Conservation (phyloP, 2,113 vertebrate species). For the Alosa alosa region DNA sequence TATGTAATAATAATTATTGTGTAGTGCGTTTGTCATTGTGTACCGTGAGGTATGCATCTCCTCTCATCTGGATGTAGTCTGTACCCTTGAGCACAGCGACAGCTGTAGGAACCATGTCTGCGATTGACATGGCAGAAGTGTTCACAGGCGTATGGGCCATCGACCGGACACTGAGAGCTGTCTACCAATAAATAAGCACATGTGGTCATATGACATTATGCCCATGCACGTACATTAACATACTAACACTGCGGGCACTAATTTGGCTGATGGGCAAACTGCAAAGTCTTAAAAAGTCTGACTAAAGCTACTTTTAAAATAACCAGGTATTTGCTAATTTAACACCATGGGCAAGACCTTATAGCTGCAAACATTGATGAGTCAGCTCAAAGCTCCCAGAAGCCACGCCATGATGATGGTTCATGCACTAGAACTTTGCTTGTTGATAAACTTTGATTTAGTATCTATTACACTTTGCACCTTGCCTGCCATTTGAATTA, state of each 20-base stretch:
- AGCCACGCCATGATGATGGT: too few relatives aligned
- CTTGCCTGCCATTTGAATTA: too few relatives aligned
- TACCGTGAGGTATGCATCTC: conserved; percentile 77
- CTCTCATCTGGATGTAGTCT: conserved; percentile 70
- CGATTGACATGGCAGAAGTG: conserved; percentile 78
- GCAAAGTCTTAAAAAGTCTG: too few relatives aligned
- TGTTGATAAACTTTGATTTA: too few relatives aligned
- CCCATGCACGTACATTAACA: not conserved
- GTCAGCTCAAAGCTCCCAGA: too few relatives aligned
- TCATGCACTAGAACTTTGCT: too few relatives aligned
- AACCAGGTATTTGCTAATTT: too few relatives aligned
- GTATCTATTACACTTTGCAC: too few relatives aligned
- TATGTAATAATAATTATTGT: not conserved
- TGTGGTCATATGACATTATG: not conserved
- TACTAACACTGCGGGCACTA: not conserved
- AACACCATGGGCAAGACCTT: too few relatives aligned
- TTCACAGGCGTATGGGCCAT: conserved; percentile 74
- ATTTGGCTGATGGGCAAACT: too few relatives aligned
- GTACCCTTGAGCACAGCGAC: conserved; percentile 81
- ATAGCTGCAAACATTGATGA: too few relatives aligned
- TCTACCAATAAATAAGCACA: conserved; percentile 56
- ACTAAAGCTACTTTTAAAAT: too few relatives aligned
- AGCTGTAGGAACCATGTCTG: conserved; percentile 53
- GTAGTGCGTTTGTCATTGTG: not conserved
- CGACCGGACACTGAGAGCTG: conserved; percentile 70